Conservation (phyloP, 2,113 vertebrate genomes). For the Albula glossodonta region DNA sequence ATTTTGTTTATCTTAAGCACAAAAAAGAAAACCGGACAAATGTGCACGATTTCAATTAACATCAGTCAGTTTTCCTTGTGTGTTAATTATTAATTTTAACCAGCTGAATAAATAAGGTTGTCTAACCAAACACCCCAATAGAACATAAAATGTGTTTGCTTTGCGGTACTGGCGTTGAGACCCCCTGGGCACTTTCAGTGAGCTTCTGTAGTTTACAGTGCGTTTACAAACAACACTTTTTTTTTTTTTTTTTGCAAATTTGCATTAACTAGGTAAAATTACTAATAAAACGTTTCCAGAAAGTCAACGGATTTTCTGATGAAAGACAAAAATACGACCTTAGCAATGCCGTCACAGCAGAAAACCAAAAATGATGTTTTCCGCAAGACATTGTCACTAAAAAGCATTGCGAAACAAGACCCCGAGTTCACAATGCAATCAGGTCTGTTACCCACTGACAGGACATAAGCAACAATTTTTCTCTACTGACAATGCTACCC, state of each 20-base stretch:
- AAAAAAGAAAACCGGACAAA: conserved; percentile 54
- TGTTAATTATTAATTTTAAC: conserved; percentile 29
- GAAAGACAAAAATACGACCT: background rate
- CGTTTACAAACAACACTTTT: conserved; percentile 53
- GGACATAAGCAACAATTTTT: background rate
- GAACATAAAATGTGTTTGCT: conserved; percentile 38
- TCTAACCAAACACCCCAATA: conserved; percentile 52
- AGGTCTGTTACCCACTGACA: background rate
- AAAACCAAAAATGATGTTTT: background rate
- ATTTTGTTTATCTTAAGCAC: conserved; percentile 59
- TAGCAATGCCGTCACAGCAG: conserved; percentile 15
- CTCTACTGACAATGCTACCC: background rate
- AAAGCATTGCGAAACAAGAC: background rate
- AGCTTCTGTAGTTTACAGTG: conserved; percentile 21
- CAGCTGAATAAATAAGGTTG: conserved; percentile 71
- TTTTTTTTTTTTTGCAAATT: conserved; percentile 46
- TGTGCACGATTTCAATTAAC: conserved; percentile 75
- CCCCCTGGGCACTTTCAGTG: conserved; percentile 48
- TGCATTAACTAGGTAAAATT: conserved; percentile 47
- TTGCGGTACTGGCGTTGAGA: conserved; percentile 43
- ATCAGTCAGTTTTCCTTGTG: conserved; percentile 32
- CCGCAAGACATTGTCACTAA: background rate
- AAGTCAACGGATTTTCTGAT: background rate
- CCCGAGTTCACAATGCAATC: background rate
- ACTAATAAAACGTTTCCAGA: background rate